phyloP scores from a whole-genome alignment of 1,140 invertebrate genomes.

The Drosophila ananassae region DNA sequence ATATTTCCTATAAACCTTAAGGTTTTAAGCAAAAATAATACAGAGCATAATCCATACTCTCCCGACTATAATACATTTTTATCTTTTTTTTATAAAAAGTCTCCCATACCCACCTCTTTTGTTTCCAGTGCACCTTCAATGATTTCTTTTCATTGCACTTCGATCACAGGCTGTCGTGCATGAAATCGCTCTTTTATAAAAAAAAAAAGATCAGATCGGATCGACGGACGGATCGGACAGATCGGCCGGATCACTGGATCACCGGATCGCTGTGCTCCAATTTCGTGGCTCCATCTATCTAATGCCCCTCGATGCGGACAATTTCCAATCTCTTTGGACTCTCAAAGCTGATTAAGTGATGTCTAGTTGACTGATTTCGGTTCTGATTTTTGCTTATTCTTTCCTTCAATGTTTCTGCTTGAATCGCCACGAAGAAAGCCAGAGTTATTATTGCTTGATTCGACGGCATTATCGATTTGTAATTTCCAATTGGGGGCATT shows the following conservation, averaged over 20 bases:
- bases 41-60: no score
- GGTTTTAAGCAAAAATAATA: no score
- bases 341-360: conserved; percentile 55
- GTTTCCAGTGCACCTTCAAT: conserved; percentile 37
- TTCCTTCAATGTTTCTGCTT: conserved; percentile 26
- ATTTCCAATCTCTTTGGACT: conserved; percentile 45
- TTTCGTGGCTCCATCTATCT: conserved; percentile 33
- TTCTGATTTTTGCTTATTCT: conserved; percentile 25
- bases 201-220: conserved; percentile 24
- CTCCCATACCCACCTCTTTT: neutral
- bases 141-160: conserved; percentile 64
- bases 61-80: no score
- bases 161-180: conserved; percentile 67
- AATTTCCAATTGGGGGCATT: conserved; percentile 4
- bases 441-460: conserved; percentile 38
- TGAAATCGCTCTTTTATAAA: conserved; percentile 48
- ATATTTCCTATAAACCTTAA: neutral
- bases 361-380: conserved; percentile 52
- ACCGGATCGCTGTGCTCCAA: conserved; percentile 41
- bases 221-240: conserved; percentile 22
- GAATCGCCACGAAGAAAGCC: conserved; percentile 49
- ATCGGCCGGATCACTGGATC: conserved; percentile 13
- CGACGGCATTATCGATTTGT: conserved; percentile 5
- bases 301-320: conserved; percentile 20
- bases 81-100: no score